Evolutionary conservation across 2,888 invertebrate species (phyloP).

Genomic region (Dasypolia templi): DNA sequence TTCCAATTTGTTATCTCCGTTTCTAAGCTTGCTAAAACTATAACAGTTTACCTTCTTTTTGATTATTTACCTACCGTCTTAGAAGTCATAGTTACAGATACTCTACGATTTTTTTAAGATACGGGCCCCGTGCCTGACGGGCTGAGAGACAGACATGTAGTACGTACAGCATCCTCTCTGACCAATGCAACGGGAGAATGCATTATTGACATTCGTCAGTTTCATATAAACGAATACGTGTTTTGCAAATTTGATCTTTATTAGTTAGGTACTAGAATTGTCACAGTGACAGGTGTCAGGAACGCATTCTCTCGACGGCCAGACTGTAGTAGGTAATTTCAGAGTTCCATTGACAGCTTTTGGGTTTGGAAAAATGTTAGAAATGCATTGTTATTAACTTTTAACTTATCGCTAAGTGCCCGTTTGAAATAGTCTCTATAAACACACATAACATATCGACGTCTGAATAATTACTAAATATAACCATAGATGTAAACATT

Average conservation of each 20-base stretch:
- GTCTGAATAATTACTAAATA: conserved; percentile 43
- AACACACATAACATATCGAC: conserved; percentile 26
- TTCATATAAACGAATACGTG: neutral
- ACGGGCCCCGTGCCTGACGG: no score
- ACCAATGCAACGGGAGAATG: no score
- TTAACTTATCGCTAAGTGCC: neutral
- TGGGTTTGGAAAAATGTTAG: neutral
- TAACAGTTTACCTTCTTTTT: neutral
- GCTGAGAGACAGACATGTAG: neutral
- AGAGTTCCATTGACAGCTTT: neutral
- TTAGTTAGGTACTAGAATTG: neutral
- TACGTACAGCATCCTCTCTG: no score
- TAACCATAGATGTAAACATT: conserved; percentile 55
- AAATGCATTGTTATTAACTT: conserved; percentile 2
- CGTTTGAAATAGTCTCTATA: conserved; percentile 16
- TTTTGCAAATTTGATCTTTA: neutral
- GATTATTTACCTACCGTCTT: neutral
- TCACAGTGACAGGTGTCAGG: neutral
- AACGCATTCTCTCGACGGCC: neutral
- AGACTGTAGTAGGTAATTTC: neutral
- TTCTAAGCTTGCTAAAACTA: neutral
- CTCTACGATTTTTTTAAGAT: neutral
- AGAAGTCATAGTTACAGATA: neutral
- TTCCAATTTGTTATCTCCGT: neutral
- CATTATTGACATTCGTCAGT: neutral